Percentiles rank a stretch among this genome's conserved stretches.
Conservation (phyloP, 2,113 vertebrate species). For the Vanacampus margaritifer region DNA sequence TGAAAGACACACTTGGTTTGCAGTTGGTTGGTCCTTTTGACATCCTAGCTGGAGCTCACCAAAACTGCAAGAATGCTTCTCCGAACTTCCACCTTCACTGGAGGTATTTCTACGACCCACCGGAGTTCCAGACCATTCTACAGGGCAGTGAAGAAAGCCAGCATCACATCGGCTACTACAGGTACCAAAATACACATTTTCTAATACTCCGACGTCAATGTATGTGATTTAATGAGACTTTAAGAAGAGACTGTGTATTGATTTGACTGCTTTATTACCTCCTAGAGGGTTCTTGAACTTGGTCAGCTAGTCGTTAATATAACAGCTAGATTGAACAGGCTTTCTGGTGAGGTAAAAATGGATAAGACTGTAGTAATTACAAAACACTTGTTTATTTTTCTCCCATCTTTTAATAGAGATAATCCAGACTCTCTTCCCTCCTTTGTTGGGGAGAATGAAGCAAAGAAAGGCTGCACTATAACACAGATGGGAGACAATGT, state of each 20-base stretch:
- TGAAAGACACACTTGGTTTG: constrained; percentile 80
- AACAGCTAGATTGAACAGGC: background rate
- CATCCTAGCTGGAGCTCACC: constrained; percentile 86
- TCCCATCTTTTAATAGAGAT: constrained; percentile 73
- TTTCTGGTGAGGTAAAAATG: background rate
- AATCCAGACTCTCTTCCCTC: constrained; percentile 85
- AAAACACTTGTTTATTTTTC: constrained; percentile 5
- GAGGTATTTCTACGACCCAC: constrained; percentile 95
- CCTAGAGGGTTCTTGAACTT: background rate
- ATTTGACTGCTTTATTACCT: background rate
- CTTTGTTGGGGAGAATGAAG: constrained; percentile 89
- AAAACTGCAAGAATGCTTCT: constrained; percentile 65
- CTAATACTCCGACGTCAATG: background rate
- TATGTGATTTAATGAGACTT: background rate
- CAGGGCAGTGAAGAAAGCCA: constrained; percentile 78
- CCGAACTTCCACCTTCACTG: constrained; percentile 88
- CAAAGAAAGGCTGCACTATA: constrained; percentile 84
- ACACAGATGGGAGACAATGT: constrained; percentile 87
- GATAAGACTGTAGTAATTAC: background rate
- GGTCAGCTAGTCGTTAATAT: background rate
- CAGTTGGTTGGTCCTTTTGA: constrained; percentile 91
- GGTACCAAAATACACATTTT: constrained; percentile 65
- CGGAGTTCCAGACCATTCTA: constrained; percentile 93
- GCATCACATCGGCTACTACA: constrained; percentile 96
- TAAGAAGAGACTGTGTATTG: background rate